Base-by-base conservation (phyloP, 2,888 invertebrate genomes). In the Acrobasis repandana region DNA sequence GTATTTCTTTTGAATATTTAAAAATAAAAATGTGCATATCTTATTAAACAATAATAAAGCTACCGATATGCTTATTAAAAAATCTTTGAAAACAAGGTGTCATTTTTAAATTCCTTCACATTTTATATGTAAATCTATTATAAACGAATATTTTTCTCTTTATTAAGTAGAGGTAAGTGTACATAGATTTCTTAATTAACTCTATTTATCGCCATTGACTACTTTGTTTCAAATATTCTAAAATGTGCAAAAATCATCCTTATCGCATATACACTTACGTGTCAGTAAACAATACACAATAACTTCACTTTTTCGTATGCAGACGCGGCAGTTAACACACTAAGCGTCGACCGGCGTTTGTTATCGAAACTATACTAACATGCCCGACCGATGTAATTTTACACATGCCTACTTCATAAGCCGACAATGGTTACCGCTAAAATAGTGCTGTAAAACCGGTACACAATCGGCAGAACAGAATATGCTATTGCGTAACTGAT, bases 371-470 rank as follows among this genome's bases (percentile, higher is more conserved):
- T 38, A 63, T 58, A 68, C 68, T 68, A 68, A 67, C 65, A 64
- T 38, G 36, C 54, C 54, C 48, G 59, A 33, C 34, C 54, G 36
- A 54, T 15, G 66, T 66, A 63, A 68, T 64, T 64, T 61, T 63
- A 66, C 60, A 62, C 64, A 65, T 64, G 20, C 52, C 60, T 62
- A 61, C 61, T 65, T 63, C 60, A 62, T 62, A 63, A 66, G 65
- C 69, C 73, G 68, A 74, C 80, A 83, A 84, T 82, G 80, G 79
- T 79, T 51, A 67, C 75, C 72, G 81, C 80, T 73, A 85, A 86
- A 85, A 82, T 80, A 79, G 73, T 74, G 72, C 69, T 73, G 77
- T 79, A 79, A 71, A 83, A 86, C 85, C 82, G 80, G 75, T 76
- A 76, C 78, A 79, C 76, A 77, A 68, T 71, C 64, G 67, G 68